Evolutionary conservation across 1,140 invertebrate genomes (phyloP).

Genomic region (Drosophila bocki): DNA sequence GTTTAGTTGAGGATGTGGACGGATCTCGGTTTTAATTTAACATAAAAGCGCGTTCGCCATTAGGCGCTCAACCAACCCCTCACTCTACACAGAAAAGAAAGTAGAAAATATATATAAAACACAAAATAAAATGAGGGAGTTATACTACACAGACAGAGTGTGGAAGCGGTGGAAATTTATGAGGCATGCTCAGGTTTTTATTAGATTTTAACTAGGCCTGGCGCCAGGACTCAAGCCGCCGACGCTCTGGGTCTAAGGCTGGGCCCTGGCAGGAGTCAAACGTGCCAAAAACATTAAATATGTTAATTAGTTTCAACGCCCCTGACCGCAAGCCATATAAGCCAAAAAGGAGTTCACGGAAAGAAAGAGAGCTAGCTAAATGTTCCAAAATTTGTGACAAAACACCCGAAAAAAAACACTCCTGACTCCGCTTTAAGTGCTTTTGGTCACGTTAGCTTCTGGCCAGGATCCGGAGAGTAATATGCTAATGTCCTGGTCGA

Average conservation of each 20-base stretch:
- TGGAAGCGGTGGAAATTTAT: constrained; percentile 79
- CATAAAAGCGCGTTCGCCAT: constrained; percentile 83
- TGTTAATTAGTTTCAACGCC: constrained; percentile 84
- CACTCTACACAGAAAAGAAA: neutral
- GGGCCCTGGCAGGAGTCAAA: constrained; percentile 53
- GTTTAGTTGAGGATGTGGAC: constrained; percentile 17
- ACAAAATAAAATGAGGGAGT: constrained; percentile 3
- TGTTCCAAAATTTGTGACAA: constrained; percentile 33
- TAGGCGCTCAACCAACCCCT: constrained; percentile 66
- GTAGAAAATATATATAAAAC: constrained; percentile 4
- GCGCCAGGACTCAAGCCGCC: constrained; percentile 36
- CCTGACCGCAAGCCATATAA: constrained; percentile 10
- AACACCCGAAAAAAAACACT: constrained; percentile 28
- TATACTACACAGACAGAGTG: neutral
- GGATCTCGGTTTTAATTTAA: constrained; percentile 75
- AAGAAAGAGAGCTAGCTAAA: constrained; percentile 13
- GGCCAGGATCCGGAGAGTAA: constrained; percentile 26
- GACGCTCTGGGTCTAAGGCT: neutral
- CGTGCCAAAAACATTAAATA: constrained; percentile 84
- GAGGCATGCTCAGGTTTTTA: constrained; percentile 85
- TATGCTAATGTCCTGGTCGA: constrained; percentile 57
- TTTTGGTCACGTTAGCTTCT: constrained; percentile 65
- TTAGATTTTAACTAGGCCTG: constrained; percentile 84
- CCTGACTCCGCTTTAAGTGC: constrained; percentile 54
- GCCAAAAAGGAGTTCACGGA: neutral